phyloP scores from a whole-genome alignment of 2,888 invertebrate species.

The Chrysomela aeneicollis region DNA sequence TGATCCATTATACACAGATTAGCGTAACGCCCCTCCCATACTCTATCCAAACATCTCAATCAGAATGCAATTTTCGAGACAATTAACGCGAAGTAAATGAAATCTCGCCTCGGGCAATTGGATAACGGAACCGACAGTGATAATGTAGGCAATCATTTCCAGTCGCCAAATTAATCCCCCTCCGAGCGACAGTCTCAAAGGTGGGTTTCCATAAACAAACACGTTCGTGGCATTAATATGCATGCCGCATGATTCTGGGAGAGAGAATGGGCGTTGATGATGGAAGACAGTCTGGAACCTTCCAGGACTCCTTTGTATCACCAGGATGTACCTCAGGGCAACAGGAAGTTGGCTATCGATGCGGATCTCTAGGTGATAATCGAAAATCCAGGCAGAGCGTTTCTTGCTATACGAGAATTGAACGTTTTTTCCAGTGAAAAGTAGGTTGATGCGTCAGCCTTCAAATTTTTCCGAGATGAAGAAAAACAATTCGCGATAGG shows the following conservation, averaged over 20 bases:
- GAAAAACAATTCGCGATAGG: no score
- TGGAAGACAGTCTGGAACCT: background rate
- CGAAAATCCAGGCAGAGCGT: no score
- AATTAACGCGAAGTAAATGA: conserved; percentile 3
- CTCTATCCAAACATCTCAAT: background rate
- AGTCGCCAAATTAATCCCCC: conserved; percentile 27
- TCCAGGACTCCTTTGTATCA: no score
- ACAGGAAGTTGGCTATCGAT: no score
- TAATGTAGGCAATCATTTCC: conserved; percentile 13
- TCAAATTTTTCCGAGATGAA: no score
- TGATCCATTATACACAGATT: no score
- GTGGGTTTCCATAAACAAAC: conserved; percentile 42
- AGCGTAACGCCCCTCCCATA: background rate
- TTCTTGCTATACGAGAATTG: no score
- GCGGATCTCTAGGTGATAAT: no score
- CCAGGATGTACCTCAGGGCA: no score
- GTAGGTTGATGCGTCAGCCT: no score
- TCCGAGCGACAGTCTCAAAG: conserved; percentile 27
- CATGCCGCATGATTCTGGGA: conserved; percentile 26
- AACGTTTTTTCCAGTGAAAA: no score
- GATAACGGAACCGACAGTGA: background rate
- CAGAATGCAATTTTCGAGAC: background rate
- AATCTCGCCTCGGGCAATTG: background rate
- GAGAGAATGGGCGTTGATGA: conserved; percentile 24
- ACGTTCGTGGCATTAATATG: conserved; percentile 35